Conservation (phyloP, 2,113 vertebrate species). For the Castor canadensis region DNA sequence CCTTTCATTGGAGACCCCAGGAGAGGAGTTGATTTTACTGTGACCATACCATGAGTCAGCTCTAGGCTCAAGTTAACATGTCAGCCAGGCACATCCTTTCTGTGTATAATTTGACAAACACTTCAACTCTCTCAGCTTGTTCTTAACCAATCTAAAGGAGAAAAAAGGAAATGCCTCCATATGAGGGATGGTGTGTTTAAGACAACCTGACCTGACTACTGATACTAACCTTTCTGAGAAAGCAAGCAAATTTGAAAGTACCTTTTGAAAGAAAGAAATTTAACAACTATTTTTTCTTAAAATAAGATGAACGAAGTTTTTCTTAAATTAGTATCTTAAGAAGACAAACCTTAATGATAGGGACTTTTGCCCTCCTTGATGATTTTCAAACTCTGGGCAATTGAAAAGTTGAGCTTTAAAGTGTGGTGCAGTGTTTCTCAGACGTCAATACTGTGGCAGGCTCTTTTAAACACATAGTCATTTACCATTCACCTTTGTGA, state of each 20-base stretch:
- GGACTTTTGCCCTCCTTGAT: background rate
- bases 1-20: background rate
- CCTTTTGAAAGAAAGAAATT: slow-evolving; percentile 17
- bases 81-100: background rate
- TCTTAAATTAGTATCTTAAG: background rate
- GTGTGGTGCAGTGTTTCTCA: background rate
- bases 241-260: background rate
- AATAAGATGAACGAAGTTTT: background rate
- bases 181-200: background rate
- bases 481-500: background rate
- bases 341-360: background rate
- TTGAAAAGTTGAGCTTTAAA: slow-evolving; percentile 11
- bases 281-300: background rate
- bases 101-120: background rate
- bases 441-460: background rate
- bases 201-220: background rate
- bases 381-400: background rate
- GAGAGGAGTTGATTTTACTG: background rate
- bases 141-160: background rate
- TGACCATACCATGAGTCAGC: background rate
- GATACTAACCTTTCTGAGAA: background rate
- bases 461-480: background rate
- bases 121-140: background rate
- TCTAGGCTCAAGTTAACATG: background rate
- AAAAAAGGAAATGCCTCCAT: background rate